Base-by-base conservation (phyloP, 2,888 invertebrate species). In the Cartodere bifasciata region DNA sequence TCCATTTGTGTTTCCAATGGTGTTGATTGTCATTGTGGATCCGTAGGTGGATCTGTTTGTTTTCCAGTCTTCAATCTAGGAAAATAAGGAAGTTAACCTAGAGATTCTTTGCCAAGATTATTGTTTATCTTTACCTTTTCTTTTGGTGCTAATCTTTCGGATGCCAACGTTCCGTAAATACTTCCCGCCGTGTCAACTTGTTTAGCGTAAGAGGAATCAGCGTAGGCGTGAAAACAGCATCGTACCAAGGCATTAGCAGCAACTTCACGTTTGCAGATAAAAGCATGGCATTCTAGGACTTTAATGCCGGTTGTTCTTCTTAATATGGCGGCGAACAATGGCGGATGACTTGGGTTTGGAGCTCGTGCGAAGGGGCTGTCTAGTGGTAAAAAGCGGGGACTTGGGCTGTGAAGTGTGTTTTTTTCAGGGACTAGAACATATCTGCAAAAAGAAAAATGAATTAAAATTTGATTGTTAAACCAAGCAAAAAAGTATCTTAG, bases 271-370 rank as follows among this genome's bases (percentile, higher is more conserved):
- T 92, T 88, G 63, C 94, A 92, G 52, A 98, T 90, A 63, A 98
- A 97, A 40, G 94, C 92, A 65, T 98, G 97, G 65, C 97, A 97
- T 65, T 98, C 98, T 40, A 98, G 70, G 33, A 94, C 94, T 63
- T 95, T 95, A 47, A 97, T 94, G 31, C 97, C 97, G 28, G 86
- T 84, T 26, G 94, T 95, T 42, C 97, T 74, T 28, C 97, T 74
- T 46, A 98, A 67, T 39, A 98, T 95, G 47, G 94, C 94, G 23
- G 95, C 94, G 61, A 98, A 91, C 38, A 98, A 70, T 15, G 97
- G 94, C 34, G 95, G 95, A 59, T 98, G 95, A 42, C 84, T 78
- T 32, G 87, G 81, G 44, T 90, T 85, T 13, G 91, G 88, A 43
- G 90, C 78, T 34, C 90, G 75, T 5, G 92, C 91, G 60, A 94